These are phyloP conservation scores for Papilio aristodemus DNA, from an alignment of 1,140 invertebrate genomes.

Conservation along the genomic window DNA sequence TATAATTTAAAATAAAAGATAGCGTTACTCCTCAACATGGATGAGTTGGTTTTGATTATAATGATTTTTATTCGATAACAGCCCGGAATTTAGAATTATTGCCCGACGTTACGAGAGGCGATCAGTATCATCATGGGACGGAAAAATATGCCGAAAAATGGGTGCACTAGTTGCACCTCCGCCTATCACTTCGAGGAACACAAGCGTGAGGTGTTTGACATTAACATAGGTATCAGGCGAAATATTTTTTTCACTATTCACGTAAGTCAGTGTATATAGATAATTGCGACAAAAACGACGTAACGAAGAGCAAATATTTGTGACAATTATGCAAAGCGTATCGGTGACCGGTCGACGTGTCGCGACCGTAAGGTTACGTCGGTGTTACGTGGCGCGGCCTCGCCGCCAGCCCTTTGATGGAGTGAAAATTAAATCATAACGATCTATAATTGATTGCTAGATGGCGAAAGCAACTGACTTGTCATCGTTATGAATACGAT, in stretches of 20 bases:
- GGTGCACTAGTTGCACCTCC: too few relatives aligned
- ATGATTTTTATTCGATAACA: too few relatives aligned
- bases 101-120: too few relatives aligned
- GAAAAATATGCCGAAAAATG: too few relatives aligned
- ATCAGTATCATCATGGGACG: too few relatives aligned
- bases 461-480: background rate
- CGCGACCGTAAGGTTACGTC: background rate
- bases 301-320: background rate
- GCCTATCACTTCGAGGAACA: too few relatives aligned
- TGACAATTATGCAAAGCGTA: background rate
- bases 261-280: background rate
- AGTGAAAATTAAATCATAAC: constrained; percentile 20
- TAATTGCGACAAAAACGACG: background rate
- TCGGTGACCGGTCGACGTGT: background rate
- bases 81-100: too few relatives aligned
- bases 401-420: constrained; percentile 25
- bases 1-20: background rate
- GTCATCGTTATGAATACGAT: background rate
- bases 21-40: background rate
- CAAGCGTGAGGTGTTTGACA: too few relatives aligned
- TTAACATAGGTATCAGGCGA: too few relatives aligned
- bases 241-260: too few relatives aligned
- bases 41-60: too few relatives aligned
- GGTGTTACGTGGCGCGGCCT: background rate
- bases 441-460: constrained; percentile 11